A percentile compares a stretch with the other conserved stretches of the same genome.
phyloP scores from a whole-genome alignment of 2,888 invertebrate species.

The Lypha dubia region DNA sequence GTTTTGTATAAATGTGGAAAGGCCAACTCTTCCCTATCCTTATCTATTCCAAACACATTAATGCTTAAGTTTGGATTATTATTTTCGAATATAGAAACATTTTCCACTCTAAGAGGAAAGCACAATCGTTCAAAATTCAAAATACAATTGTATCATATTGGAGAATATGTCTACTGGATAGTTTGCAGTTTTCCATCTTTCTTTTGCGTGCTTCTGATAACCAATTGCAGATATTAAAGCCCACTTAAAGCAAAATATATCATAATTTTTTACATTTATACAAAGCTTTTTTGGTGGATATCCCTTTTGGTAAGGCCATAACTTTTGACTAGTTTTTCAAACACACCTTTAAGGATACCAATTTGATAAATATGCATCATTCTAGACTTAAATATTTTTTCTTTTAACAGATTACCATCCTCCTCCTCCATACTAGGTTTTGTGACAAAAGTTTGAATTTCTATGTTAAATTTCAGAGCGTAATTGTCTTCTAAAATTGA shows the following conservation, averaged over 20 bases:
- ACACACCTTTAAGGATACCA: neutral
- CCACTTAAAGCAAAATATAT: conserved; percentile 30
- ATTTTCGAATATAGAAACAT: conserved; percentile 26
- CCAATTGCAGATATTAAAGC: neutral
- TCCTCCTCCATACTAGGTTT: neutral
- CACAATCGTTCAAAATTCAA: conserved; percentile 13
- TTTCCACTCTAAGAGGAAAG: conserved; percentile 20
- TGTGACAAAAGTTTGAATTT: neutral
- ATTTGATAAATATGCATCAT: neutral
- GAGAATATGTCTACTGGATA: neutral
- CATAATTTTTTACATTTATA: conserved; percentile 12
- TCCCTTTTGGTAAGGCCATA: neutral
- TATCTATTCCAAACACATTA: conserved; percentile 45
- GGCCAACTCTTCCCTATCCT: neutral
- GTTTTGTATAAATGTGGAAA: conserved; percentile 32
- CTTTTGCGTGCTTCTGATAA: neutral
- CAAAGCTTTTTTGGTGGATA: neutral
- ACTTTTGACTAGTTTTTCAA: neutral
- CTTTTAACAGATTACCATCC: neutral
- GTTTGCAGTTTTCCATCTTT: neutral
- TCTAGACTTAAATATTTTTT: neutral
- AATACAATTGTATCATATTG: neutral
- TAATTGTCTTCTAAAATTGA: neutral
- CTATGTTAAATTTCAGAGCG: conserved; percentile 9
- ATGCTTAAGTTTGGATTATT: conserved; percentile 36